Base-by-base conservation (phyloP, 2,888 invertebrate genomes). In the Oasisia sp. region DNA sequence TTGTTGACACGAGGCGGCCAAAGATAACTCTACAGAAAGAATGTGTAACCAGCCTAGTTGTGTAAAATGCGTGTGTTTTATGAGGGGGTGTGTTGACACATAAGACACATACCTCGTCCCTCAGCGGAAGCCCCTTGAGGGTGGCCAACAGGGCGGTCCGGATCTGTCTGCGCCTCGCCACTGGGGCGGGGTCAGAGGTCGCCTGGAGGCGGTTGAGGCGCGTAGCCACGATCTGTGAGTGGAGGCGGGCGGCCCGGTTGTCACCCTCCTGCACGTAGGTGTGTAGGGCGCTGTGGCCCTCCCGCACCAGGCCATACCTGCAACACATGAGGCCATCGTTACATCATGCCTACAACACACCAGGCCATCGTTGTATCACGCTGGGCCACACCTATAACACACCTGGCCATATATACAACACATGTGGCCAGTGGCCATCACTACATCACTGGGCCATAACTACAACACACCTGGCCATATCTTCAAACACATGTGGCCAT, bases 101-200 rank as follows among this genome's bases (percentile, higher is more conserved):
- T 92, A 95, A 32, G 91, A n/a, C 12, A 44, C 92, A 93, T 92
- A 95, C 95, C 95, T 95, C 94, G 93, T 95, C 94, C 92, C 95
- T 92, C 27, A 95, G 93, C 9, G 95, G 94, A n/a, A 95, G 93
- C 19, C 93, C 91, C 38, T 93, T 91, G 90, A 95, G 93, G 14
- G 94, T 92, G 11, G 92, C 92, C 90, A 95, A 92, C 90, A 95
- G 93, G 45, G 92, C 91, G 32, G 93, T 89, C 32, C 94, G 90
- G 38, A 93, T 93, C 91, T 94, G 89, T 92, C 92, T 91, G 38
- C 93, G 8, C 7, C 89, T 90, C 45, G 91, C 50, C 27, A 11
- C 12, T 8, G 14, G 32, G 14, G 58, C 32, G n/a, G 32, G 45
- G 89, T 50, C 32, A 14, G 50, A 91, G 7, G 38, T 27, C 19